Conservation (phyloP, 2,888 invertebrate genomes). For the Pachliopta kotzebuea region DNA sequence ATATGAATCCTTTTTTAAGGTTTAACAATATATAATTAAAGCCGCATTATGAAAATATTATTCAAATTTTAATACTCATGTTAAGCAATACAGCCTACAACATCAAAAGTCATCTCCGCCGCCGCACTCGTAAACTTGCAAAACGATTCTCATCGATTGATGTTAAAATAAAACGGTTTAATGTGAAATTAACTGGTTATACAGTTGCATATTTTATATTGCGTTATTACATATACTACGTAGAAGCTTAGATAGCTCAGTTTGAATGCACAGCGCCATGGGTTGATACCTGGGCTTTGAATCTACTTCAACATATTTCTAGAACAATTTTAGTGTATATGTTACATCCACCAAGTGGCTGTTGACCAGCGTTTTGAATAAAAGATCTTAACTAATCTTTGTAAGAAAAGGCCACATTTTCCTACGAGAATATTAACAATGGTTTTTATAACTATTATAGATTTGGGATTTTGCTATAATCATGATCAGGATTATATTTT, state of each 20-base stretch:
- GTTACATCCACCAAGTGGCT: too few relatives aligned
- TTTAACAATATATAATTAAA: background rate
- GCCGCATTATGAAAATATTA: background rate
- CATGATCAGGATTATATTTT: too few relatives aligned
- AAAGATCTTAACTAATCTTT: too few relatives aligned
- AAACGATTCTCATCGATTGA: conserved; percentile 13
- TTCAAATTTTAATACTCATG: conserved; percentile 4
- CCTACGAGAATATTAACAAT: too few relatives aligned
- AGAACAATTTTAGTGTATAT: too few relatives aligned
- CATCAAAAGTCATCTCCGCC: conserved; percentile 18
- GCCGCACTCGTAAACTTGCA: conserved; percentile 21
- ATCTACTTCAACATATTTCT: too few relatives aligned
- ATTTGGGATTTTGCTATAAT: too few relatives aligned
- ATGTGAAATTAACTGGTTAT: conserved; percentile 13
- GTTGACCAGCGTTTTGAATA: too few relatives aligned
- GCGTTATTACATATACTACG: conserved; percentile 1
- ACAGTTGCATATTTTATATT: conserved; percentile 7
- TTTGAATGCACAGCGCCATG: background rate
- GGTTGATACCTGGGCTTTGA: too few relatives aligned
- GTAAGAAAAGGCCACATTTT: too few relatives aligned
- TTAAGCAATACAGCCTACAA: conserved; percentile 25
- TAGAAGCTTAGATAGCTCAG: background rate
- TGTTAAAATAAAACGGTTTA: conserved; percentile 25
- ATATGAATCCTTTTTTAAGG: background rate
- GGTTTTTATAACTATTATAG: too few relatives aligned